A percentile compares a stretch with the other conserved stretches of the same genome.
These are phyloP conservation scores for Drosophila ogumai DNA, from an alignment of 1,140 invertebrate genomes.

Conservation along the genomic window DNA sequence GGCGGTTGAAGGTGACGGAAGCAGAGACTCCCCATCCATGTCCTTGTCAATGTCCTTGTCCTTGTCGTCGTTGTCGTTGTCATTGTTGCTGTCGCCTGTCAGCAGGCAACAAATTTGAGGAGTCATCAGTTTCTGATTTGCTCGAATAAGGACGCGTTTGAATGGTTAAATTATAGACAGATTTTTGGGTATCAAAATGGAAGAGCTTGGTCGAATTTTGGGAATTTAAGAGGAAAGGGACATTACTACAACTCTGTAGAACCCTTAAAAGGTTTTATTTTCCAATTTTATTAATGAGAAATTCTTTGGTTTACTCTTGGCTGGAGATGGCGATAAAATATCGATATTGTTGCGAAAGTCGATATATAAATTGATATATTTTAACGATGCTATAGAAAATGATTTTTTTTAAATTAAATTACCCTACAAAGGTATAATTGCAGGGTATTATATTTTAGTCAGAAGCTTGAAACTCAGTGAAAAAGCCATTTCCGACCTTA, in stretches of 20 bases:
- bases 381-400: no score
- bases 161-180: neutral
- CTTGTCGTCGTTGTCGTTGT: slow-evolving; percentile 24
- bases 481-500: no score
- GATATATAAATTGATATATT: no score
- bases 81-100: slow-evolving; percentile 14
- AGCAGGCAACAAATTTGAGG: slow-evolving; percentile 13
- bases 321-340: no score
- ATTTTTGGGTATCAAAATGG: neutral
- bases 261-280: neutral
- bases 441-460: no score
- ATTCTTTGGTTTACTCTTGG: no score
- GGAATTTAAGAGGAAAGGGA: neutral
- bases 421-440: no score
- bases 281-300: no score
- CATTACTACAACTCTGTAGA: neutral
- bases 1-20: slow-evolving; percentile 22
- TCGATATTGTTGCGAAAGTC: no score
- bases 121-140: slow-evolving; percentile 4
- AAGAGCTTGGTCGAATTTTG: neutral
- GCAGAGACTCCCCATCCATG: slow-evolving; percentile 12
- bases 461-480: no score
- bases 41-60: slow-evolving; percentile 46
- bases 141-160: neutral
- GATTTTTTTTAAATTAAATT: no score